A percentile compares a stretch with the other conserved stretches of the same genome.
Conservation (phyloP, 2,888 invertebrate species). For the Automeris io region DNA sequence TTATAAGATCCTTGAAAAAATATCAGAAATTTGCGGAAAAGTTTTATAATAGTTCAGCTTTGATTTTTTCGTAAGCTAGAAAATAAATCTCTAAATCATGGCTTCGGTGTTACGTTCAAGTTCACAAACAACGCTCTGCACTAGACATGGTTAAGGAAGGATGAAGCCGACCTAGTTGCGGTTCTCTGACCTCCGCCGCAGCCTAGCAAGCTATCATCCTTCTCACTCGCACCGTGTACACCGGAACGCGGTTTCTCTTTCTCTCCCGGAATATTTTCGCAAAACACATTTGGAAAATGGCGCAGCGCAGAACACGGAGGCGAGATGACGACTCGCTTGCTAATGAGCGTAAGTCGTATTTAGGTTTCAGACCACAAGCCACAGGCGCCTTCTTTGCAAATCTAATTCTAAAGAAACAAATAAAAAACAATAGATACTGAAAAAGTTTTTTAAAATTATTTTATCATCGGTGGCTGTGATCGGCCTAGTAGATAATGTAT, state of each 20-base stretch:
- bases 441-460: no score
- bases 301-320: conserved; percentile 43
- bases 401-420: background rate
- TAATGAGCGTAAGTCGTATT: conserved; percentile 36
- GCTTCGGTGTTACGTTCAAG: conserved; percentile 66
- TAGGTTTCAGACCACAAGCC: conserved; percentile 2
- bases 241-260: conserved; percentile 35
- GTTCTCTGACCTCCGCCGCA: conserved; percentile 73
- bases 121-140: conserved; percentile 49
- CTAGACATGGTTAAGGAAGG: conserved; percentile 63
- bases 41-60: no score
- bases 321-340: conserved; percentile 44
- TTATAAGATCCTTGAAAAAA: no score
- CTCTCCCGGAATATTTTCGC: conserved; percentile 73
- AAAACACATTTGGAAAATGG: conserved; percentile 64
- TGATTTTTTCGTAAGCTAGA: background rate
- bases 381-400: background rate
- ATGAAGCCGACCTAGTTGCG: conserved; percentile 73
- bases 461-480: no score
- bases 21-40: no score
- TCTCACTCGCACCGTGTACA: conserved; percentile 35
- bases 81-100: conserved; percentile 46
- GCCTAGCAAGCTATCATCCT: conserved; percentile 47
- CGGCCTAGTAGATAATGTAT: no score
- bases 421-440: no score